phyloP scores from a whole-genome alignment of 2,113 vertebrate species.

The Madoqua kirkii region DNA sequence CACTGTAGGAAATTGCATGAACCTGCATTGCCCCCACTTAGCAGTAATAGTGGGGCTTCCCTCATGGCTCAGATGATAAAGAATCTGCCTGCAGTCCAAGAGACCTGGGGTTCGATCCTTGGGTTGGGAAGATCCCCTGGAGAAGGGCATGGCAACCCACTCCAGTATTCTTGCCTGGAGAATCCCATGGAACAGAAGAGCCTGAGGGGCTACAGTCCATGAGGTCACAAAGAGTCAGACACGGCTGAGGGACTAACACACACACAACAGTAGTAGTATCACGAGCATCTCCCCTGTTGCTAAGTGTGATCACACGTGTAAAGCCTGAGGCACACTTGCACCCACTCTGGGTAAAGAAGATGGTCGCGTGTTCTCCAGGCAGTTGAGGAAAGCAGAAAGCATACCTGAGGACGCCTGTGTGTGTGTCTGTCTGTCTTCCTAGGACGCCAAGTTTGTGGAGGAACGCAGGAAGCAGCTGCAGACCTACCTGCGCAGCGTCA shows the following conservation, averaged over 20 bases:
- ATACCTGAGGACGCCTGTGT: neutral
- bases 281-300: fast-evolving
- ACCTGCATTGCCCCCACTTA: neutral
- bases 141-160: neutral
- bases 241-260: neutral
- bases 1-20: too few species aligned
- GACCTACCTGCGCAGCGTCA: conserved; percentile 92
- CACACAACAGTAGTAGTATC: fast-evolving
- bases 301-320: fast-evolving
- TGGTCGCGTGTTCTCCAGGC: fast-evolving
- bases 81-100: neutral
- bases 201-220: neutral
- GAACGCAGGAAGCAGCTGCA: conserved; percentile 96
- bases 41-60: neutral
- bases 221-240: neutral
- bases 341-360: fast-evolving
- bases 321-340: neutral
- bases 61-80: neutral
- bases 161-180: neutral
- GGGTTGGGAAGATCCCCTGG: neutral
- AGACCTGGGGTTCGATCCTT: neutral
- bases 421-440: conserved; percentile 40
- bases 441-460: conserved; percentile 99
- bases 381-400: neutral
- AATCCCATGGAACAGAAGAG: neutral